Evolutionary conservation across 2,797 vertebrate genomes (phyloP).

Genomic region (Coracias cyanogaster): DNA sequence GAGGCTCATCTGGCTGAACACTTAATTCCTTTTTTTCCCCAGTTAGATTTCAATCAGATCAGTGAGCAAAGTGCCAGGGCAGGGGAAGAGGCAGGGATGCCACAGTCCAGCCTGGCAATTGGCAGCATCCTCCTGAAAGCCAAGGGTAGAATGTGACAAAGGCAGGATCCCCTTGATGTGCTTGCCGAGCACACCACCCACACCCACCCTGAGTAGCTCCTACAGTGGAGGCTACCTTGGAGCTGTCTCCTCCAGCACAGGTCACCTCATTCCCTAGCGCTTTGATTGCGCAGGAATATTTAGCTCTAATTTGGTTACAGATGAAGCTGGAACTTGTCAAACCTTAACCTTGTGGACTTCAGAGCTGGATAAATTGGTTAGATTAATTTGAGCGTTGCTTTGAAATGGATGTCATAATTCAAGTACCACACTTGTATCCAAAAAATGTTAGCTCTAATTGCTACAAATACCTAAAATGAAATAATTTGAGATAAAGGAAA

Average conservation of each 20-base stretch:
- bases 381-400: slow-evolving; percentile 27
- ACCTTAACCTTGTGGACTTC: neutral
- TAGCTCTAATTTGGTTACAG: neutral
- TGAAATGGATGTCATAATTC: slow-evolving; percentile 5
- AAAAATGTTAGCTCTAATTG: slow-evolving; percentile 38
- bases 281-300: neutral
- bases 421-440: neutral
- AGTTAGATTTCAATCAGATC: neutral
- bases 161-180: too few species aligned
- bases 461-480: slow-evolving; percentile 4
- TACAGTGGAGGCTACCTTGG: rapidly evolving
- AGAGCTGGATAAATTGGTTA: neutral
- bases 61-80: rapidly evolving
- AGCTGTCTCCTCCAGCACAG: neutral
- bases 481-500: slow-evolving; percentile 19
- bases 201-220: neutral
- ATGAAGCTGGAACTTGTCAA: neutral
- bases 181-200: neutral
- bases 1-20: neutral
- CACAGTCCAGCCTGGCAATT: neutral
- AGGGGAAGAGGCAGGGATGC: neutral
- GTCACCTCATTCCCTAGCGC: neutral
- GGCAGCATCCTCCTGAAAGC: neutral
- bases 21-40: neutral
- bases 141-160: rapidly evolving